phyloP scores from a whole-genome alignment of 2,888 invertebrate species.

The Gibbula magus region DNA sequence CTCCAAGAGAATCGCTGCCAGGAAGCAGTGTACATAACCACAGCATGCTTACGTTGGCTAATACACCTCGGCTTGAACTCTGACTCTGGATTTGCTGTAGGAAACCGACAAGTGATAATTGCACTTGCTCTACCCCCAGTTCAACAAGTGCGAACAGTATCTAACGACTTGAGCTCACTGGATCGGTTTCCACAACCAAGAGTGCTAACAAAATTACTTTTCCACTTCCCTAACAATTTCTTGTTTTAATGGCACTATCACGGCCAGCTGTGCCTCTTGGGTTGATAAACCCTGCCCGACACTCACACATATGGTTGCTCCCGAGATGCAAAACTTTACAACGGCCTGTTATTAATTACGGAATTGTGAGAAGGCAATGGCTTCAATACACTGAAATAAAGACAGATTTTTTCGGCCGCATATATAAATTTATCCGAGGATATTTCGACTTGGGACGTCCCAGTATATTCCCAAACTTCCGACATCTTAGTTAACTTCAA shows the following conservation, averaged over 20 bases:
- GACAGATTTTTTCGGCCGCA: too few relatives aligned
- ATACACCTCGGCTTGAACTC: too few relatives aligned
- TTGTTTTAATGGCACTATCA: slow-evolving; percentile 41
- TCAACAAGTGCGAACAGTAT: too few relatives aligned
- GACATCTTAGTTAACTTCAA: not conserved
- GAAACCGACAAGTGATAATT: too few relatives aligned
- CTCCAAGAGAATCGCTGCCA: too few relatives aligned
- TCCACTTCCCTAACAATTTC: slow-evolving; percentile 41
- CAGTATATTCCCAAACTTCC: too few relatives aligned
- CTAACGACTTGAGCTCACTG: not conserved
- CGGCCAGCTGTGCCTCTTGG: slow-evolving; percentile 32
- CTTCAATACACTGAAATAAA: slow-evolving; percentile 1
- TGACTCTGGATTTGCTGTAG: too few relatives aligned
- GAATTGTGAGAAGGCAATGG: slow-evolving; percentile 23
- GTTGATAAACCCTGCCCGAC: not conserved
- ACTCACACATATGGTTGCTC: not conserved
- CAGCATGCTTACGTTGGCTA: too few relatives aligned
- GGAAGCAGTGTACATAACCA: too few relatives aligned
- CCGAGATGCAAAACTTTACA: slow-evolving; percentile 6
- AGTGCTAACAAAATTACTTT: slow-evolving; percentile 41
- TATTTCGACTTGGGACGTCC: too few relatives aligned
- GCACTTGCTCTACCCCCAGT: not conserved
- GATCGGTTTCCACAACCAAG: slow-evolving; percentile 21
- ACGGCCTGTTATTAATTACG: slow-evolving; percentile 16
- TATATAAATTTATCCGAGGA: too few relatives aligned